Evolutionary conservation across 64 coral and sea anemone species (phyloP).

Genomic region (Montipora efflorescens): DNA sequence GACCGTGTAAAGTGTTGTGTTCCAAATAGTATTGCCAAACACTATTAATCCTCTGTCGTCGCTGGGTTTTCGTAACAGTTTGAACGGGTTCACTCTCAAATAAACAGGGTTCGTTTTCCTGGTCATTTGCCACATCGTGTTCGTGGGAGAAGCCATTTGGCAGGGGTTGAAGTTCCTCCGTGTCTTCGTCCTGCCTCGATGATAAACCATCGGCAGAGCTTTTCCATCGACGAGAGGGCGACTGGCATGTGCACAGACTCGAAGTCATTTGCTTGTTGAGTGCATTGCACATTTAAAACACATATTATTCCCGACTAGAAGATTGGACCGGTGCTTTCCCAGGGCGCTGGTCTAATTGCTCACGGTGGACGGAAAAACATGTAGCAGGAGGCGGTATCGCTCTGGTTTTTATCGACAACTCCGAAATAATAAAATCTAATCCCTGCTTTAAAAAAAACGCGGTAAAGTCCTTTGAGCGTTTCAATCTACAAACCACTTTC

Average conservation of each 20-base stretch:
- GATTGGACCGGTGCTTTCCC: slow-evolving; percentile 28
- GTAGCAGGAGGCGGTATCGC: neutral
- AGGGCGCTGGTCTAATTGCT: slow-evolving; percentile 22
- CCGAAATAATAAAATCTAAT: neutral
- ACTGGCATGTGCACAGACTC: slow-evolving; percentile 34
- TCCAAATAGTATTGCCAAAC: slow-evolving; percentile 70
- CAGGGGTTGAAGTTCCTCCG: neutral
- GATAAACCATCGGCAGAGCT: slow-evolving; percentile 5
- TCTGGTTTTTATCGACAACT: neutral
- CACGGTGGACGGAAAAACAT: neutral
- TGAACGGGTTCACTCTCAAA: neutral
- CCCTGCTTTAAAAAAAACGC: neutral
- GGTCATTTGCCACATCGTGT: neutral
- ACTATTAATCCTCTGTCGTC: slow-evolving; percentile 50
- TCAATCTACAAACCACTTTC: neutral
- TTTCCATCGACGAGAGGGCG: slow-evolving; percentile 42
- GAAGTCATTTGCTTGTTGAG: slow-evolving; percentile 40
- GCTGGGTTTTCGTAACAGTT: neutral
- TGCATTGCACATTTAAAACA: slow-evolving; percentile 62
- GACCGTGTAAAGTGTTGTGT: slow-evolving; percentile 81
- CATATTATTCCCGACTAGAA: neutral
- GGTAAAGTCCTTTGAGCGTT: slow-evolving; percentile 6
- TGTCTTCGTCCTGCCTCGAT: neutral
- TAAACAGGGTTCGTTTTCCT: slow-evolving; percentile 14
- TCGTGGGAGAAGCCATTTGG: slow-evolving; percentile 30